Evolutionary conservation across 2,797 vertebrate species (phyloP).

Genomic region (Myotis myotis): DNA sequence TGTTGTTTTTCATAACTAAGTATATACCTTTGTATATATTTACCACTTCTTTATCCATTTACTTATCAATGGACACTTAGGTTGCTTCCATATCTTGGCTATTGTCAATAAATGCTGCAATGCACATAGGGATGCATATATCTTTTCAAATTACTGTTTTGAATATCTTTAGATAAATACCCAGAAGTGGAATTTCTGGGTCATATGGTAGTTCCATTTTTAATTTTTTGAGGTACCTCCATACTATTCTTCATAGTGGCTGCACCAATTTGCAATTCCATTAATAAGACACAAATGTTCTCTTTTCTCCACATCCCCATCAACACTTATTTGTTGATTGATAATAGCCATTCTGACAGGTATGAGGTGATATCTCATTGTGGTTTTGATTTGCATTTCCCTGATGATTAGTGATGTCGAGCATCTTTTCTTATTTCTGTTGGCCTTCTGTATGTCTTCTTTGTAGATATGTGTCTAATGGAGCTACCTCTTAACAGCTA

Average conservation of each 20-base stretch:
- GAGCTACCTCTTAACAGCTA: neutral
- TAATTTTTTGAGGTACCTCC: neutral
- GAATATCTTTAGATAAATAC: neutral
- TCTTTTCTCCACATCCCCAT: neutral
- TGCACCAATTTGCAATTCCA: neutral
- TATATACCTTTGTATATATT: neutral
- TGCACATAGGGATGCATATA: neutral
- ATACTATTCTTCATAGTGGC: neutral
- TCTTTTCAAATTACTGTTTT: neutral
- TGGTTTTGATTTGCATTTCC: neutral
- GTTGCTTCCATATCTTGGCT: neutral
- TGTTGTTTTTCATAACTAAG: neutral
- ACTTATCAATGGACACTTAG: neutral
- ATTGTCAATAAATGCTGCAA: neutral
- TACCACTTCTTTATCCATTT: neutral
- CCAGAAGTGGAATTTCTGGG: neutral
- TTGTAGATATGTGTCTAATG: neutral
- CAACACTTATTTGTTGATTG: neutral
- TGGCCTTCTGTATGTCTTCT: neutral
- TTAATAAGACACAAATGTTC: neutral
- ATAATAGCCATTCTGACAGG: neutral
- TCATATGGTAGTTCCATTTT: neutral
- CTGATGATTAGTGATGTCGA: neutral
- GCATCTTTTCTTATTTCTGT: neutral
- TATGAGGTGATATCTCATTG: neutral